Conservation (phyloP, 1,140 invertebrate genomes). For the Panagrolaimus sp. region DNA sequence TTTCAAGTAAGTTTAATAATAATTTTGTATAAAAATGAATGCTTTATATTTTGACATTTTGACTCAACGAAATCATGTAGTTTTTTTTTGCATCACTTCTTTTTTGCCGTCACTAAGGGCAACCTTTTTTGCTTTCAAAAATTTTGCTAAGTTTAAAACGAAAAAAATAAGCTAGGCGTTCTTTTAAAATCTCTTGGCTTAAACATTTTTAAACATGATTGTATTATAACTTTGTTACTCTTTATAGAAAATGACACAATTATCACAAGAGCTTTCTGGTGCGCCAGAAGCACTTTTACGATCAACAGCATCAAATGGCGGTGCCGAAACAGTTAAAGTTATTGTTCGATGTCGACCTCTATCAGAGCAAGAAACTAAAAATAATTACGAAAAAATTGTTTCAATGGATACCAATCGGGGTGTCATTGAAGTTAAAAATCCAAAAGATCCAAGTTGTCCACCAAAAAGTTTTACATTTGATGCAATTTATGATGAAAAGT, state of each 20-base stretch:
- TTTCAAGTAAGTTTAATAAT: too few relatives aligned
- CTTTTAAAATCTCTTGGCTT: too few relatives aligned
- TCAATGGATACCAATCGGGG: conserved; percentile 66
- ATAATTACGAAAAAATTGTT: conserved; percentile 69
- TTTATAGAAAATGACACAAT: conserved; percentile 7
- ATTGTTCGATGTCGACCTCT: conserved; percentile 82
- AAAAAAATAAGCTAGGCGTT: too few relatives aligned
- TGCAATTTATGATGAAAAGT: conserved; percentile 79
- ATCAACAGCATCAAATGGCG: conserved; percentile 6
- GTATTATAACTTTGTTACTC: neutral
- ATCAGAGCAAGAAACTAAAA: conserved; percentile 72
- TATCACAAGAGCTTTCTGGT: neutral
- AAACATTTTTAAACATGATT: neutral
- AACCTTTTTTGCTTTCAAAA: too few relatives aligned
- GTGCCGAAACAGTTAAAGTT: conserved; percentile 74
- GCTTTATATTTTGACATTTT: too few relatives aligned
- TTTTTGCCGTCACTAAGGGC: too few relatives aligned
- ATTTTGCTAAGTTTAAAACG: too few relatives aligned
- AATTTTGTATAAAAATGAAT: too few relatives aligned
- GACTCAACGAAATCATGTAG: too few relatives aligned
- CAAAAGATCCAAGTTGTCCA: conserved; percentile 63
- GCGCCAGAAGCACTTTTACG: neutral
- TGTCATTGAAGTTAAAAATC: conserved; percentile 68
- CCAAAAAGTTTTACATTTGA: conserved; percentile 84
- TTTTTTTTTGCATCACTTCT: too few relatives aligned